A percentile compares a stretch with the other conserved stretches of the same genome.
Evolutionary conservation across 2,888 invertebrate species (phyloP).

Genomic region (Rhimphoctona megacephalus): DNA sequence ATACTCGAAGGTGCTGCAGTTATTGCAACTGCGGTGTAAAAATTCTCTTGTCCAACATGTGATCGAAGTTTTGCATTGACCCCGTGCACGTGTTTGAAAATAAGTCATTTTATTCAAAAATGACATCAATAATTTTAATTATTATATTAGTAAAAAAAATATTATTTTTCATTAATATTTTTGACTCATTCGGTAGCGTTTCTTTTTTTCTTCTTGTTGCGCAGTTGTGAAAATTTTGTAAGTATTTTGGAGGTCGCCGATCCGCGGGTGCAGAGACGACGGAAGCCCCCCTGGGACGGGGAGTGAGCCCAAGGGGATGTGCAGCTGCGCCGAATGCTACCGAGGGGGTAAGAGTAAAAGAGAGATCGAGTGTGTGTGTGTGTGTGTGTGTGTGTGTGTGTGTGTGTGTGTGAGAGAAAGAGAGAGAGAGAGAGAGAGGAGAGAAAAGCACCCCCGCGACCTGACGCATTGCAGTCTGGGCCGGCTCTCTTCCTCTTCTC

Average conservation of each 20-base stretch:
- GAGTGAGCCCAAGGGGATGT: conserved; percentile 15
- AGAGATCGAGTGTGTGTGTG: neutral
- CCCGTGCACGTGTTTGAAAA: no score
- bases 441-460: conserved; percentile 29
- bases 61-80: no score
- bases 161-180: neutral
- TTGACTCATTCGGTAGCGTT: neutral
- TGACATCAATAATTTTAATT: neutral
- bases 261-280: conserved; percentile 3
- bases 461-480: conserved; percentile 67
- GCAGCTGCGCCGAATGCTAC: conserved; percentile 58
- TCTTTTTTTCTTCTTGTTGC: neutral
- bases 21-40: no score
- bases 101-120: neutral
- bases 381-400: no score
- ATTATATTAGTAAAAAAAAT: no score
- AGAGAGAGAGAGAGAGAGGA: neutral
- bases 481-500: conserved; percentile 20
- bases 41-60: no score
- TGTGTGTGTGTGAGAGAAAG: no score
- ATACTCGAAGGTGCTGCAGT: no score
- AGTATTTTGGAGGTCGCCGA: conserved; percentile 39
- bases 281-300: conserved; percentile 2
- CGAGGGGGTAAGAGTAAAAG: neutral
- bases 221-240: conserved; percentile 11